A percentile compares a stretch with the other conserved stretches of the same genome.
phyloP scores from a whole-genome alignment of 2,888 invertebrate species.

The Coleophora deauratella region DNA sequence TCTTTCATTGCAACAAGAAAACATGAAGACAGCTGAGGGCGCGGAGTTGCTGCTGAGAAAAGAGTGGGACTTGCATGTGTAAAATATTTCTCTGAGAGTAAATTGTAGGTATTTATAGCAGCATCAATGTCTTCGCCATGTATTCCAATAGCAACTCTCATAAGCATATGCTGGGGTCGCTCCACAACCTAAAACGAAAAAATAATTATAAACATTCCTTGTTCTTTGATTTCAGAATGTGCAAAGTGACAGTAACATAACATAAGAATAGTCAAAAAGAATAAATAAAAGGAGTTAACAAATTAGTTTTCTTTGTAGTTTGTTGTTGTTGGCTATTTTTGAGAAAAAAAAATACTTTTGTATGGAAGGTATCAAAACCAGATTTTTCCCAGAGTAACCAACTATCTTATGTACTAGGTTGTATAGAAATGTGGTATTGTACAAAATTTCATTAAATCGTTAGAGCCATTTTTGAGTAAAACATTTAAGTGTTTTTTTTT shows the following conservation, averaged over 20 bases:
- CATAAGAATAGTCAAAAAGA: background rate
- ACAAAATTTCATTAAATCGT: too few species aligned
- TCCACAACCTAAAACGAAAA: conserved; percentile 81
- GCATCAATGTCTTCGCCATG: conserved; percentile 94
- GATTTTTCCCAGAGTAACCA: too few species aligned
- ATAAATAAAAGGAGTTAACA: too few species aligned
- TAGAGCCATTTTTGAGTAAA: too few species aligned
- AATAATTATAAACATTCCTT: background rate
- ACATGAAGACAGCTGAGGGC: conserved; percentile 96
- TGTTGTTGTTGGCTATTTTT: too few species aligned
- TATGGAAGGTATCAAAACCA: too few species aligned
- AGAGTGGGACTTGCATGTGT: conserved; percentile 99
- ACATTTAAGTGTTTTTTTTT: too few species aligned
- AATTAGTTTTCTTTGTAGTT: too few species aligned
- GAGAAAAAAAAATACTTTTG: too few species aligned
- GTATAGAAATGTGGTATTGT: too few species aligned
- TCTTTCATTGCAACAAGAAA: conserved; percentile 95
- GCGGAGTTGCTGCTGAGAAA: conserved; percentile 93
- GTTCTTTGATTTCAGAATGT: too few species aligned
- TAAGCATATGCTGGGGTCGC: conserved; percentile 98
- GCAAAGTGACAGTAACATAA: background rate
- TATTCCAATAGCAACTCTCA: conserved; percentile 97
- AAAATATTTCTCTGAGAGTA: conserved; percentile 95
- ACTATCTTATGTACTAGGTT: too few species aligned
- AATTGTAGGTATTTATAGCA: conserved; percentile 96